Evolutionary conservation across 2,888 invertebrate genomes (phyloP).

Genomic region (Thymelicus sylvestris): DNA sequence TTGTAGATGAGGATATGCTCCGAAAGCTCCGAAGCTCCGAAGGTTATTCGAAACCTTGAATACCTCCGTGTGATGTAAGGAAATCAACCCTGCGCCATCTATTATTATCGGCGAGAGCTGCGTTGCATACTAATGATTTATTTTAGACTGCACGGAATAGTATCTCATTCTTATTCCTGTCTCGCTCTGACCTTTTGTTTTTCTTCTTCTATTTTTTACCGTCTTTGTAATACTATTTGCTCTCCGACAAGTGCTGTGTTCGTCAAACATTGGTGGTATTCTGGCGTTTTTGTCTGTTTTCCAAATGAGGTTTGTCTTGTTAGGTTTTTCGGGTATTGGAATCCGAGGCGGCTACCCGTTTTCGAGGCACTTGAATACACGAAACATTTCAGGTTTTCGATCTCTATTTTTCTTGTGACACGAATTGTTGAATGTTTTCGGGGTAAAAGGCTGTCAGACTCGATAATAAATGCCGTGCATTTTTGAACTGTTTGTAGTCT

Average conservation of each 20-base stretch:
- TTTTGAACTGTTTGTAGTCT: background rate
- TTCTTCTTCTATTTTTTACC: constrained; percentile 64
- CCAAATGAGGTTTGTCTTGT: constrained; percentile 41
- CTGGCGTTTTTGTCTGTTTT: constrained; percentile 54
- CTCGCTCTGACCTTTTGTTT: constrained; percentile 68
- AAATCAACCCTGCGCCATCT: constrained; percentile 52
- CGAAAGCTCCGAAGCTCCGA: constrained; percentile 18
- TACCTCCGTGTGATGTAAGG: constrained; percentile 34
- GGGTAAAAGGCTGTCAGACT: constrained; percentile 10
- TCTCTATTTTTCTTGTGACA: constrained; percentile 37
- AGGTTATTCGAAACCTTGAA: constrained; percentile 20
- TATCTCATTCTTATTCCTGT: constrained; percentile 66
- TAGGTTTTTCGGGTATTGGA: constrained; percentile 42
- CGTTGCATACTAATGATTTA: constrained; percentile 76
- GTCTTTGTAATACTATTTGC: constrained; percentile 76
- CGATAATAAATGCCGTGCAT: constrained; percentile 2
- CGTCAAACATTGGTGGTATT: constrained; percentile 71
- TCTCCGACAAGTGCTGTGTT: constrained; percentile 76
- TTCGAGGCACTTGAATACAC: constrained; percentile 38
- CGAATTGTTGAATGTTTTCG: constrained; percentile 33
- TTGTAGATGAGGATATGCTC: background rate
- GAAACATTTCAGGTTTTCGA: constrained; percentile 32
- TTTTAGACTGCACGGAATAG: constrained; percentile 57
- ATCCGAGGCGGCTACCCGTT: constrained; percentile 46
- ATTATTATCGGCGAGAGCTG: constrained; percentile 62